phyloP scores from a whole-genome alignment of 2,113 vertebrate species.

The Canis aureus region DNA sequence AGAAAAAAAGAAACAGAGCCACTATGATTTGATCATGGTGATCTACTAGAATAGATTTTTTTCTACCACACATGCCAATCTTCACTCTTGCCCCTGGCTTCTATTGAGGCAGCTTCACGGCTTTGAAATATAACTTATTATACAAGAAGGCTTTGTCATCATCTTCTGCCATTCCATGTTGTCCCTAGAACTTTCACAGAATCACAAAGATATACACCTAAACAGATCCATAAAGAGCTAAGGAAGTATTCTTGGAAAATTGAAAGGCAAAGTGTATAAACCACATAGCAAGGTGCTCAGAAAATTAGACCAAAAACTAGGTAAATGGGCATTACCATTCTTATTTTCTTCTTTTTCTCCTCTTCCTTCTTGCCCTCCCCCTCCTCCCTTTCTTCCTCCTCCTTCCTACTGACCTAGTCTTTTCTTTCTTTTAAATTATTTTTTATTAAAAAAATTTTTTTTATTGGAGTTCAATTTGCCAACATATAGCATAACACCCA shows the following conservation, averaged over 20 bases:
- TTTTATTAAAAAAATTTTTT: too few relatives aligned
- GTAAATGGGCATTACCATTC: background rate
- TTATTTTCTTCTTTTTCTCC: background rate
- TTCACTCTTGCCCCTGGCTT: background rate
- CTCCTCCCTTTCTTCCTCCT: background rate
- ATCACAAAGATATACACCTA: background rate
- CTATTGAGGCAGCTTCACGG: background rate
- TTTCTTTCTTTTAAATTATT: background rate
- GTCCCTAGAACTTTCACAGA: background rate
- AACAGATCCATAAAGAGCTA: background rate
- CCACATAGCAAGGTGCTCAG: background rate
- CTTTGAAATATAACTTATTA: background rate
- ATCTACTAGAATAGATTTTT: background rate
- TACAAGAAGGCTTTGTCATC: background rate
- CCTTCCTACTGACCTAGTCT: background rate
- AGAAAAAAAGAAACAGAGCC: background rate
- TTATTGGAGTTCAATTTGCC: too few relatives aligned
- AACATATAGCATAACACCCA: too few relatives aligned
- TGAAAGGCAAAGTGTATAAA: background rate
- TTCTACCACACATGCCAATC: background rate
- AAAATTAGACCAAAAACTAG: background rate
- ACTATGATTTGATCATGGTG: background rate
- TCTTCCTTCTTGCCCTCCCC: background rate
- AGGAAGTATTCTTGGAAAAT: background rate
- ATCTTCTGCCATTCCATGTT: background rate